Evolutionary conservation across 2,888 invertebrate species (phyloP), one percentile per base, ranked within the genome.

Genomic region (Platycheirus albimanus): DNA sequence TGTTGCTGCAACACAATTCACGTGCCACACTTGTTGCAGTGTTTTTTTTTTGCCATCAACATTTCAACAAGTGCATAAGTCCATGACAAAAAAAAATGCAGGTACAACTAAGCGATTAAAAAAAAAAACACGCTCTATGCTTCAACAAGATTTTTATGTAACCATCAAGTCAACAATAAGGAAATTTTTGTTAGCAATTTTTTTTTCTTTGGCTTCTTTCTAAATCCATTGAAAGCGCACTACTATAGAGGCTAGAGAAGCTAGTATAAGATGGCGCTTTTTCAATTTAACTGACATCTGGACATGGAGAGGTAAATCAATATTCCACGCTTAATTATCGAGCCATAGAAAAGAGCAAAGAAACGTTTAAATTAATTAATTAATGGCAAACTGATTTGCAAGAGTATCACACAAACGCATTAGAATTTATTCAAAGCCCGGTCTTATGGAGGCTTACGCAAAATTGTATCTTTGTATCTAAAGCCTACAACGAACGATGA

Each of bases 81-180:
- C 80, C 70, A 66, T 80, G 69, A 72, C n/a, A 54, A 49, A 61
- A 45, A 56, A 33, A 6, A 49, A 56, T 24, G 24, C 3, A 36
- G 28, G 11, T 24, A 10, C 8, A 24, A 13, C 13, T 33, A 30
- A 33, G 58, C 19, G 3, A 24, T 6, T 24, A 24, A 24, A 3
- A 24, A 19, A 52, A 51, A 47, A 51, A 8, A 58, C 51, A 24
- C 8, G 13, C 6, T 28, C 13, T 33, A 41, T 45, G 52, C 74
- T 69, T 41, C 75, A 75, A 75, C 79, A 45, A 80, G 80, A 80
- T 75, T 58, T 64, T 80, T 80, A 80, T 80, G 66, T 70, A 80
- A 80, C 69, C 70, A 70, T 70, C 15, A 80, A 80, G 66, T 70
- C 15, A 80, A 80, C 80, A 80, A 80, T 80, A 71, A 70, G 80